A percentile compares a stretch with the other conserved stretches of the same genome.
These are phyloP conservation scores for Oreochromis spilurus DNA, from an alignment of 2,113 vertebrate genomes.

Conservation along the genomic window DNA sequence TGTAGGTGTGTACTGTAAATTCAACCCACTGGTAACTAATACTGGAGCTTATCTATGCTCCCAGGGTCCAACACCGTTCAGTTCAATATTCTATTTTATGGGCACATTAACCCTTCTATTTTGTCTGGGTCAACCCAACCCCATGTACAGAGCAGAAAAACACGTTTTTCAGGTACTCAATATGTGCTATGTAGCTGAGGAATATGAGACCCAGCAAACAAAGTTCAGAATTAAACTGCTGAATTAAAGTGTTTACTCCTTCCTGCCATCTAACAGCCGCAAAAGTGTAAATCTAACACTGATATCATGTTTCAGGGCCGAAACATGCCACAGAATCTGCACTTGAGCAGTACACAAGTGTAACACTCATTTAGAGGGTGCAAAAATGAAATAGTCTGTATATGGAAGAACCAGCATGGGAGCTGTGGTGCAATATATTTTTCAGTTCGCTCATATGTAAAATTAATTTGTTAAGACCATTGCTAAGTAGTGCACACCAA, in stretches of 20 bases:
- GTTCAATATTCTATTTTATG: not conserved
- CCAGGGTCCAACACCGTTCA: not conserved
- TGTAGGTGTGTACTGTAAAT: not conserved
- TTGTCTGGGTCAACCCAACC: not conserved
- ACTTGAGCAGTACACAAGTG: not conserved
- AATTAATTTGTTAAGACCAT: not conserved
- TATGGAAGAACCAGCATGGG: not conserved
- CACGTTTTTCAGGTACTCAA: not conserved
- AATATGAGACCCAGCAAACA: not conserved
- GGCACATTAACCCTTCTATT: not conserved
- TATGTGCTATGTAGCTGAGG: not conserved
- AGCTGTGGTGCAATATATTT: not conserved
- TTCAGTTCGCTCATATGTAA: not conserved
- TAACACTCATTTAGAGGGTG: not conserved
- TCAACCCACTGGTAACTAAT: not conserved
- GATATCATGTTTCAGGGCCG: not conserved
- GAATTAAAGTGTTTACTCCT: not conserved
- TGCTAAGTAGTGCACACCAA: too few relatives aligned
- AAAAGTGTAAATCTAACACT: not conserved
- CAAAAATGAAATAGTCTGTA: not conserved
- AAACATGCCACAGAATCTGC: not conserved
- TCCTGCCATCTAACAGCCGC: not conserved
- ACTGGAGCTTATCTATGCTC: not conserved
- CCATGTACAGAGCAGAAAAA: not conserved
- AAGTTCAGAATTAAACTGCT: not conserved